Percentiles rank a stretch among this genome's conserved stretches.
Conservation (phyloP, 2,113 vertebrate species). For the Pandion haliaetus region DNA sequence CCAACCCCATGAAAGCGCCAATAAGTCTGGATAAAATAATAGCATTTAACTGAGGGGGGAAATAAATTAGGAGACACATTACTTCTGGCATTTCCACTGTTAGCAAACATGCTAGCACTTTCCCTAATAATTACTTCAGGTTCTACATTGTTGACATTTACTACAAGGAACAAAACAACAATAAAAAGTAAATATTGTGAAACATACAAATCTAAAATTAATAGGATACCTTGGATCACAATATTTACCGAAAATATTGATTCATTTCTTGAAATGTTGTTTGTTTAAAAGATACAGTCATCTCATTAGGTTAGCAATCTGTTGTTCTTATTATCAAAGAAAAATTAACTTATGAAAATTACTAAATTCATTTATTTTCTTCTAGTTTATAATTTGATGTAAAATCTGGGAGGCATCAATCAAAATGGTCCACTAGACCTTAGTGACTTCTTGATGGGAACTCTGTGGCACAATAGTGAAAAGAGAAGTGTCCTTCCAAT, state of each 20-base stretch:
- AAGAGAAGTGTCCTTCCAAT: background rate
- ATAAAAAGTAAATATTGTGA: conserved; percentile 1
- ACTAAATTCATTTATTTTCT: background rate
- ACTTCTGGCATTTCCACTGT: conserved; percentile 39
- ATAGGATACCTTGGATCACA: background rate
- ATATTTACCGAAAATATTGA: conserved; percentile 34
- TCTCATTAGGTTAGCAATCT: background rate
- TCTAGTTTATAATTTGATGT: background rate
- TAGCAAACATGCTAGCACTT: conserved; percentile 5
- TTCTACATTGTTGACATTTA: conserved; percentile 41
- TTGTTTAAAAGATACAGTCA: background rate
- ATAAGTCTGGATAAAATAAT: background rate
- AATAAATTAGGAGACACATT: background rate
- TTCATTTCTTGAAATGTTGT: background rate
- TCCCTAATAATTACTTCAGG: conserved; percentile 35
- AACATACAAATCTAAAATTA: conserved; percentile 8
- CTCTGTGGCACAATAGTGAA: background rate
- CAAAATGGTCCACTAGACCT: background rate
- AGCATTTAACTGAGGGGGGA: background rate
- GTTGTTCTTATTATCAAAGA: conserved; percentile 6
- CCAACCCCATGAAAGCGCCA: background rate
- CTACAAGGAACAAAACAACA: conserved; percentile 36
- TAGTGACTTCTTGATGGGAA: background rate
- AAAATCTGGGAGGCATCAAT: background rate
- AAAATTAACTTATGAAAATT: background rate